Evolutionary conservation across 1,140 invertebrate species (phyloP), one percentile per base, ranked within the genome.

Genomic region (Pogonus chalceus): DNA sequence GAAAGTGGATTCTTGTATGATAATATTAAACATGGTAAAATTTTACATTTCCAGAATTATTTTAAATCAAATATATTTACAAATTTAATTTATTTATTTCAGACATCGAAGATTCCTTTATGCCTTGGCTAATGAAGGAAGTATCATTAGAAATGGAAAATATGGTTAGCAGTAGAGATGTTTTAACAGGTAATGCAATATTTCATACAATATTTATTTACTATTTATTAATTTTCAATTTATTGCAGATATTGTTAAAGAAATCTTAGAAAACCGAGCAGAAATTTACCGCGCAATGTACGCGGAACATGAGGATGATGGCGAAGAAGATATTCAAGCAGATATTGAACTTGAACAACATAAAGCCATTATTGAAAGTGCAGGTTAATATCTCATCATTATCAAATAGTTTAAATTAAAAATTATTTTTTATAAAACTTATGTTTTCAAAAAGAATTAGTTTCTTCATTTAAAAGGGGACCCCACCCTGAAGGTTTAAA

Each of bases 51-150:
- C 14, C 26, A 7, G 14, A 7, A 31, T 31, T 31, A 14, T 31
- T 31, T 31, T 7, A 31, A 7, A 7, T 31, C 4, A 31, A 54
- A 26, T 50, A 49, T 43, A 22, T 37, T 54, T 23, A 12, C 23
- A 20, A 58, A 12, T 52, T 12, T 53, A 24, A 31, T 21, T 23
- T 10, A 35, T 47, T 63, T 57, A 47, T 68, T 69, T n/a, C 64
- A 81, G 82, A 84, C 53, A 73, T 86, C 0, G 86, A 90, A 63
- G 85, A 88, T 60, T 81, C 80, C 43, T 86, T 92, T 68, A 83
- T 92, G 76, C 87, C 88, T n/a, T 93, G 90, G 90, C 71, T 94
- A 55, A 82, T 89, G 69, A 80, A 82, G 14, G 85, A 90, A 68
- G 87, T 93, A 14, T 81, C 83, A 31, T 73, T 79, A 52, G 86